phyloP scores from a whole-genome alignment of 2,888 invertebrate species.

The Eupithecia exiguata region DNA sequence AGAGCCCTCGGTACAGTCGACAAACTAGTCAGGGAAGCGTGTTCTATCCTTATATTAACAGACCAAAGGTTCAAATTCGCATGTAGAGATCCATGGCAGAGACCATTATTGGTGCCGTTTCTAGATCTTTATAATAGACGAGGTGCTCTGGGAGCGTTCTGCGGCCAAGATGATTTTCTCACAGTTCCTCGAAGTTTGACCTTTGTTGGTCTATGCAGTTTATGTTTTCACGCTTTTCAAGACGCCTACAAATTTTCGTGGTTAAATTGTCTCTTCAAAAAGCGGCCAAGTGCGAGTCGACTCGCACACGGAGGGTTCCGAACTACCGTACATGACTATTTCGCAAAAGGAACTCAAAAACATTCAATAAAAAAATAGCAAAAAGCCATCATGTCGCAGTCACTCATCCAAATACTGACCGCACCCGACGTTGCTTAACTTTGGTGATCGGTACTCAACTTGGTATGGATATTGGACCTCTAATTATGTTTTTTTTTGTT shows the following conservation, averaged over 20 bases:
- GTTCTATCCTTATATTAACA: background rate
- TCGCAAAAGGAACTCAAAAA: too few species aligned
- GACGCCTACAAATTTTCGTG: background rate
- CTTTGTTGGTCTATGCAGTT: conserved; percentile 12
- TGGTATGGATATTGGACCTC: too few species aligned
- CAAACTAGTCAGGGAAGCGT: background rate
- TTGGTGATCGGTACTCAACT: too few species aligned
- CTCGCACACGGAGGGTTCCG: too few species aligned
- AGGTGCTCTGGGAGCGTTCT: conserved; percentile 22
- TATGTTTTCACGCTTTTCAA: background rate
- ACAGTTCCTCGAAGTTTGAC: conserved; percentile 34
- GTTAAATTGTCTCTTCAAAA: background rate
- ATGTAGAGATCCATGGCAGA: background rate
- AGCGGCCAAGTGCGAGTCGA: too few species aligned
- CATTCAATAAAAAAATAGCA: too few species aligned
- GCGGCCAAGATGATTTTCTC: conserved; percentile 30
- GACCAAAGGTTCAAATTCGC: background rate
- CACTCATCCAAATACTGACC: too few species aligned
- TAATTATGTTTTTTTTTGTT: too few species aligned
- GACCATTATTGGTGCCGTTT: conserved; percentile 8
- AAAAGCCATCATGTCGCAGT: too few species aligned
- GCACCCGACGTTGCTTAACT: too few species aligned
- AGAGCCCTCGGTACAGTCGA: background rate
- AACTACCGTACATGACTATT: too few species aligned
- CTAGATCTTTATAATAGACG: conserved; percentile 26